Conservation (phyloP, 2,797 vertebrate species). For the Remorina albescens region DNA sequence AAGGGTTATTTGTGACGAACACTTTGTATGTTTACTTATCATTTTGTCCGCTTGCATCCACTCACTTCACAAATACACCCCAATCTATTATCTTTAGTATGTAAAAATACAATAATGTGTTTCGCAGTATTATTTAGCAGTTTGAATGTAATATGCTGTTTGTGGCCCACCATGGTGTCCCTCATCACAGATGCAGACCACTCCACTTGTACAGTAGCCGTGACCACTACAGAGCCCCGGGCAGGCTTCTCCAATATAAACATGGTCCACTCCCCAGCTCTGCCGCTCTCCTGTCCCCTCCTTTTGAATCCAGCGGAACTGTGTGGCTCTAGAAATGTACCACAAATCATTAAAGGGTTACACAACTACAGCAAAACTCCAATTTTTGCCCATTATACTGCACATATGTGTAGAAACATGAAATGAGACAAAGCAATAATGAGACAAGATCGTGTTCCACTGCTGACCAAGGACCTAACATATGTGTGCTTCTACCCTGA, state of each 20-base stretch:
- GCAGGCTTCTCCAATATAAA: slow-evolving; percentile 97
- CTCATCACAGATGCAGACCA: slow-evolving; percentile 96
- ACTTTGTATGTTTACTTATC: no score
- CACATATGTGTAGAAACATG: background rate
- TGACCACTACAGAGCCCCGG: slow-evolving; percentile 95
- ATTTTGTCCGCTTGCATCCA: no score
- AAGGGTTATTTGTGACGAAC: background rate
- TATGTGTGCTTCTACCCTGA: slow-evolving; percentile 87
- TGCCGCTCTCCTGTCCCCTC: slow-evolving; percentile 92
- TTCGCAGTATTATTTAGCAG: background rate
- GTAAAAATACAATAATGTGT: background rate
- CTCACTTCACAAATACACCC: no score
- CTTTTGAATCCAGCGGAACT: slow-evolving; percentile 98
- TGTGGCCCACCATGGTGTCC: slow-evolving; percentile 90
- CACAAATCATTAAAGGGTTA: background rate
- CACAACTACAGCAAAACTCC: background rate
- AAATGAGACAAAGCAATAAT: background rate
- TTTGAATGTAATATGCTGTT: slow-evolving; percentile 6
- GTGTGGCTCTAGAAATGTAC: slow-evolving; percentile 89
- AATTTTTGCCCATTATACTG: background rate
- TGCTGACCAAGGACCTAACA: background rate
- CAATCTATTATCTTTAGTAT: background rate
- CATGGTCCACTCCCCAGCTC: slow-evolving; percentile 96
- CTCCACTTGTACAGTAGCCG: slow-evolving; percentile 93
- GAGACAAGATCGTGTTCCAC: no score